A percentile compares a stretch with the other conserved stretches of the same genome.
phyloP scores from a whole-genome alignment of 2,113 vertebrate species.

The Hemichromis elongatus region DNA sequence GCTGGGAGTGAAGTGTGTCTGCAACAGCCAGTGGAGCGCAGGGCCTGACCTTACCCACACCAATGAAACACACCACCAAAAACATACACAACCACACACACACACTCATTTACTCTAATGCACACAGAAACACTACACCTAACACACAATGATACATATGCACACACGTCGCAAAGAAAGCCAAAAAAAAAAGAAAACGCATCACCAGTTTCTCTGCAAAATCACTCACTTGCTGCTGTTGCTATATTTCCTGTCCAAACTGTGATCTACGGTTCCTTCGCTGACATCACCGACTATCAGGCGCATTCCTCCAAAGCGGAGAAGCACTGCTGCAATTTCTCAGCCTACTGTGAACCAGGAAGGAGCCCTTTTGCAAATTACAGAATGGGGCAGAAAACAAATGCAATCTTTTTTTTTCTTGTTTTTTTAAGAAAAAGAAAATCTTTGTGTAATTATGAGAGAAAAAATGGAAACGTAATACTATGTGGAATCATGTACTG shows the following conservation, averaged over 20 bases:
- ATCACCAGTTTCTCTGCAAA: constrained; percentile 37
- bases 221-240: constrained; percentile 55
- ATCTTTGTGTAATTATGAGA: neutral
- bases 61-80: constrained; percentile 37
- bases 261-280: constrained; percentile 36
- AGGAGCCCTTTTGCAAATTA: constrained; percentile 12
- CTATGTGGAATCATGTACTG: neutral
- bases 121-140: constrained; percentile 33
- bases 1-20: constrained; percentile 96
- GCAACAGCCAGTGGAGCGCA: constrained; percentile 91
- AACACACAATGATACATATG: neutral
- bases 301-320: constrained; percentile 10
- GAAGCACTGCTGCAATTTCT: constrained; percentile 55
- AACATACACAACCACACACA: neutral
- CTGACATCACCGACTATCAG: neutral
- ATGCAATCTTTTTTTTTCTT: constrained; percentile 29
- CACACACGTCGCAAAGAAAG: constrained; percentile 20
- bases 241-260: constrained; percentile 38
- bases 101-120: neutral
- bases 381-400: constrained; percentile 22
- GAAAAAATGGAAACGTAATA: neutral
- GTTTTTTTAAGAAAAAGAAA: neutral
- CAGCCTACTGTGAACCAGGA: constrained; percentile 61
- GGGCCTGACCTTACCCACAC: constrained; percentile 67
- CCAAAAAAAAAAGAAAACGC: constrained; percentile 23